These are phyloP conservation scores for Hydropsyche tenuis DNA, from an alignment of 1,140 invertebrate genomes.

Conservation along the genomic window DNA sequence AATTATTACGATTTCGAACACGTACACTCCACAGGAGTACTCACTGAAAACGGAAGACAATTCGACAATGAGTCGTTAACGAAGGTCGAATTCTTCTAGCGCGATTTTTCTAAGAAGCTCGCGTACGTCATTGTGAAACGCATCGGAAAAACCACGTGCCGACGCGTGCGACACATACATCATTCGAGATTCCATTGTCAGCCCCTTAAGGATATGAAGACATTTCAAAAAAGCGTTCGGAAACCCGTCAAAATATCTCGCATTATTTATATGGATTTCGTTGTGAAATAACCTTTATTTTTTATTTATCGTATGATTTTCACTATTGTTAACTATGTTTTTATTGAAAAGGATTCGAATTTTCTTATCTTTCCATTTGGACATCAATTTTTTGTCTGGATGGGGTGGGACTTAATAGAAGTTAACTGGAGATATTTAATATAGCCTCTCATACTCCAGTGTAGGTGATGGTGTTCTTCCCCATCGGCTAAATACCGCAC, in stretches of 20 bases:
- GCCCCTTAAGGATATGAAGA: conserved; percentile 22
- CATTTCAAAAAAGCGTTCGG: background rate
- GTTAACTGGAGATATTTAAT: conserved; percentile 31
- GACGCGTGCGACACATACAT: conserved; percentile 28
- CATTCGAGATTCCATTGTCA: conserved; percentile 31
- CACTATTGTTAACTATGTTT: no score
- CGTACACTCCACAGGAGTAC: no score
- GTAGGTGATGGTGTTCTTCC: background rate
- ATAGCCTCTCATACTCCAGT: conserved; percentile 9
- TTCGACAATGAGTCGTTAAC: no score
- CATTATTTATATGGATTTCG: background rate
- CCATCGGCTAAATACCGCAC: conserved; percentile 45
- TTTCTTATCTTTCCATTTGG: no score
- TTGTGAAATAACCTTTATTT: background rate
- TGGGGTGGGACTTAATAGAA: background rate
- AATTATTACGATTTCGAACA: no score
- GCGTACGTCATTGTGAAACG: background rate
- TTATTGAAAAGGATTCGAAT: background rate
- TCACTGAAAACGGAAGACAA: no score
- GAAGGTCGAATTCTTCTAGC: no score
- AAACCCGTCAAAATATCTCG: background rate
- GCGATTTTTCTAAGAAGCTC: no score
- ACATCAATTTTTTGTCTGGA: background rate
- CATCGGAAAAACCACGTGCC: conserved; percentile 23
- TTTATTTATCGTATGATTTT: background rate